phyloP scores from a whole-genome alignment of 2,113 vertebrate genomes.

The Phasianus colchicus region DNA sequence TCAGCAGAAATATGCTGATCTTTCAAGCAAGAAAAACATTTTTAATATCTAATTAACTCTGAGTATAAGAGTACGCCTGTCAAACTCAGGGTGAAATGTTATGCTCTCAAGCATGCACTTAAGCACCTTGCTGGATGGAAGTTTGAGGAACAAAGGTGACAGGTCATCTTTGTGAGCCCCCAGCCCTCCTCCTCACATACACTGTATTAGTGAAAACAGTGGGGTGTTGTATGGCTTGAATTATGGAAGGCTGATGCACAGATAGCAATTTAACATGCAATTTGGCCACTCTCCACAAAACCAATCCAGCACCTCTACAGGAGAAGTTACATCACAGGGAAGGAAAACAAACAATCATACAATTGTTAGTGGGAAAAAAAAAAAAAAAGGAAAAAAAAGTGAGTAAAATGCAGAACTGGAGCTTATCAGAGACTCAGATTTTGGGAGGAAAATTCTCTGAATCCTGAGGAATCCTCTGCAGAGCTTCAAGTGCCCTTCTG shows the following conservation, averaged over 20 bases:
- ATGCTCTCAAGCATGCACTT: neutral
- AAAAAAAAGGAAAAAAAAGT: neutral
- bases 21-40: neutral
- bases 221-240: neutral
- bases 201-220: neutral
- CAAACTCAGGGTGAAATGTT: neutral
- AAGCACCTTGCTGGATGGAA: neutral
- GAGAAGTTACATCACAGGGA: neutral
- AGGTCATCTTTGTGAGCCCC: neutral
- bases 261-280: neutral
- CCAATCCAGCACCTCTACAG: neutral
- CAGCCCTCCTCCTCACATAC: fast-evolving
- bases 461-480: constrained; percentile 39
- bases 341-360: constrained; percentile 42
- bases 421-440: constrained; percentile 23
- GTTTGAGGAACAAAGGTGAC: neutral
- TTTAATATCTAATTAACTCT: neutral
- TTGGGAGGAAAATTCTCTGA: neutral
- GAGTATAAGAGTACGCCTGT: neutral
- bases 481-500: neutral
- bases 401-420: neutral
- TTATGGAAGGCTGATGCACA: neutral
- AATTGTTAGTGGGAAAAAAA: neutral
- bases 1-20: neutral
- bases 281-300: neutral